Percentiles rank a stretch among this genome's conserved stretches.
Evolutionary conservation across 2,113 vertebrate species (phyloP).

Genomic region (Oxyura jamaicensis): DNA sequence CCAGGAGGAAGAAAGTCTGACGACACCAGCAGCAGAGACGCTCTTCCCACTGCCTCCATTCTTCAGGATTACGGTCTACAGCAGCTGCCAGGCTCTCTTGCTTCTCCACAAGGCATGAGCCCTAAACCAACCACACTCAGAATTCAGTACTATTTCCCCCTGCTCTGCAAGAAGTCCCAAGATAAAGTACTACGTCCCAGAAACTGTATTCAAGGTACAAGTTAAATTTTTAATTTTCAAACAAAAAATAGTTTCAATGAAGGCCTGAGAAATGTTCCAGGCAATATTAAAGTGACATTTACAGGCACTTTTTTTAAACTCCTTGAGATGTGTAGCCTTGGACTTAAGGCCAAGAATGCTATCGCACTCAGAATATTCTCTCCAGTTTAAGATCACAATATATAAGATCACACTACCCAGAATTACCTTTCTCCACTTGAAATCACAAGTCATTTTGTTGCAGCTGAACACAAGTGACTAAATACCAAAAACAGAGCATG

Average conservation of each 20-base stretch:
- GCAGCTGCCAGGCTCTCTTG: not conserved
- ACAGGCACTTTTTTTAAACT: not conserved
- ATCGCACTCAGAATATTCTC: not conserved
- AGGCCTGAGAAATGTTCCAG: not conserved
- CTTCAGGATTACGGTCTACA: not conserved
- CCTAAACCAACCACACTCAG: not conserved
- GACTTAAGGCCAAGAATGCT: not conserved
- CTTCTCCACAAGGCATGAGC: not conserved
- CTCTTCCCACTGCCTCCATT: not conserved
- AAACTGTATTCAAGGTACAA: not conserved
- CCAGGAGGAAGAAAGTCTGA: not conserved
- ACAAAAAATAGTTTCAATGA: not conserved
- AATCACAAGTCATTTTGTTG: not conserved
- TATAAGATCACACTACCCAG: not conserved
- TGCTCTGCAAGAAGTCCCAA: not conserved
- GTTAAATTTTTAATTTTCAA: not conserved
- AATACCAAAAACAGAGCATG: not conserved
- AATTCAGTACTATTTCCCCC: not conserved
- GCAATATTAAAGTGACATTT: not conserved
- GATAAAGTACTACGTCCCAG: not conserved
- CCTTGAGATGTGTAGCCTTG: not conserved
- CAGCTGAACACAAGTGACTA: not conserved
- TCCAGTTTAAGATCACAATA: not conserved
- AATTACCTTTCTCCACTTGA: not conserved
- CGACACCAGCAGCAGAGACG: rapidly evolving